Conservation (phyloP, 2,888 invertebrate genomes). For the Trichogramma evanescens region DNA sequence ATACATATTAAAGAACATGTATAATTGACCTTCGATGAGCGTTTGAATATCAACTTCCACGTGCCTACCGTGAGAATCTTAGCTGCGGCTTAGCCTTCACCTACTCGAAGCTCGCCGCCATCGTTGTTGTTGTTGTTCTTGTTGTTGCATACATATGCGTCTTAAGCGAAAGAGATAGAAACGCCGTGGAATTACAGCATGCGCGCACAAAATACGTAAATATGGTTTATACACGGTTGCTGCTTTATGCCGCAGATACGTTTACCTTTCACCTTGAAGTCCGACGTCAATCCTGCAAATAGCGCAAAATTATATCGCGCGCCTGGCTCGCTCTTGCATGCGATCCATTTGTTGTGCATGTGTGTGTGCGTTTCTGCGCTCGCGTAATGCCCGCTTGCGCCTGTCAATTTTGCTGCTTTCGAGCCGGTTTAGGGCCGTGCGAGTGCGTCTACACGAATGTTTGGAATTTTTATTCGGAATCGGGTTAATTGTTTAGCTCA, state of each 20-base stretch:
- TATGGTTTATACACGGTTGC: neutral
- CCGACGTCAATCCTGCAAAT: slow-evolving; percentile 7
- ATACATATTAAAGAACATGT: neutral
- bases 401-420: slow-evolving; percentile 7
- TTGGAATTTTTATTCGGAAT: too few species aligned
- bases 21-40: slow-evolving; percentile 18
- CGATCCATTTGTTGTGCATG: too few species aligned
- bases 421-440: too few species aligned
- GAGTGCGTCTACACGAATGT: too few species aligned
- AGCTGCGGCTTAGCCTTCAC: slow-evolving; percentile 22
- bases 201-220: slow-evolving; percentile 10
- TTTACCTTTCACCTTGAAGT: slow-evolving; percentile 18
- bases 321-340: too few species aligned
- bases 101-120: neutral
- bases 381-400: neutral
- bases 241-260: neutral
- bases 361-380: too few species aligned
- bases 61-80: slow-evolving; percentile 21
- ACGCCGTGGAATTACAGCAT: slow-evolving; percentile 9
- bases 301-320: slow-evolving; percentile 2
- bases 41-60: slow-evolving; percentile 21
- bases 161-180: neutral
- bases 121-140: neutral
- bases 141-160: too few species aligned
- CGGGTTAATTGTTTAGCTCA: too few species aligned